Evolutionary conservation across 2,797 vertebrate genomes (phyloP).

Genomic region (Lithobates pipiens): DNA sequence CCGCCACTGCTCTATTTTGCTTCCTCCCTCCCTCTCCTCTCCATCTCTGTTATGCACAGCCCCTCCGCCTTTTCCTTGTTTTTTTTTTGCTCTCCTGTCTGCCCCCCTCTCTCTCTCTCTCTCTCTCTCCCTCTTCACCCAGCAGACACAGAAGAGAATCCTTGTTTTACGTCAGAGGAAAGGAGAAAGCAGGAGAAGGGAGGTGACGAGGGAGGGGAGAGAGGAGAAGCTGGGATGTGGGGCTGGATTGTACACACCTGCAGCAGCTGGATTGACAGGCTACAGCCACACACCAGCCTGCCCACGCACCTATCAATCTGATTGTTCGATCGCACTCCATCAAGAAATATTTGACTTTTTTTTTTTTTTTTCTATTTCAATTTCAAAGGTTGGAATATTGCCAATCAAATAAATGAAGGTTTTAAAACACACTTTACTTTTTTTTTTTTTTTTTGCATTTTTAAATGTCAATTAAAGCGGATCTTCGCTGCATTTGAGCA

Average conservation of each 20-base stretch:
- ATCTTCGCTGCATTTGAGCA: too few species aligned
- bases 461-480: too few species aligned
- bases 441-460: too few species aligned
- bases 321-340: neutral
- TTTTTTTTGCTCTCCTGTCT: conserved; percentile 17
- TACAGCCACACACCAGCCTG: neutral
- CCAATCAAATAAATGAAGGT: too few species aligned
- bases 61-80: conserved; percentile 4
- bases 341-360: neutral
- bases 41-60: neutral
- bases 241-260: neutral
- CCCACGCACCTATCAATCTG: neutral
- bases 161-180: conserved; percentile 56
- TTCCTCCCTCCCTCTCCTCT: conserved; percentile 10
- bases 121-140: conserved; percentile 34
- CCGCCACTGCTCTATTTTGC: conserved; percentile 8
- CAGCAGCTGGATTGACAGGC: neutral
- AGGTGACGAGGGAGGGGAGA: conserved; percentile 23
- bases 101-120: neutral
- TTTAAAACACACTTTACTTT: too few species aligned
- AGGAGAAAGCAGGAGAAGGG: conserved; percentile 50
- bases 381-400: too few species aligned
- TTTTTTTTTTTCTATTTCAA: too few species aligned
- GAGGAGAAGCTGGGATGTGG: neutral
- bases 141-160: conserved; percentile 39